Conservation (phyloP, 1,140 invertebrate species). For the Heliothis virescens region DNA sequence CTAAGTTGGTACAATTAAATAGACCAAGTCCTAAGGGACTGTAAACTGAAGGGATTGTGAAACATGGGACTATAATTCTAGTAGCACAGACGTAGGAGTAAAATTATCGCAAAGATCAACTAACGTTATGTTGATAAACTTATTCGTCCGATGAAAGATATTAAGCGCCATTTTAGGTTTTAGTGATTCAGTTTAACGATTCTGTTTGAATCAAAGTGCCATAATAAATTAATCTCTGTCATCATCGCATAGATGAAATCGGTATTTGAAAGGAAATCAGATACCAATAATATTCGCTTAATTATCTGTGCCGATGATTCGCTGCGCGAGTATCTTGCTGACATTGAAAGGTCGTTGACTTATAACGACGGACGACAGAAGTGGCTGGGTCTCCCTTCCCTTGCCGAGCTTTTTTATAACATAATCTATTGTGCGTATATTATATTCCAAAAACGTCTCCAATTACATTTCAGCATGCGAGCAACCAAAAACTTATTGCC, state of each 20-base stretch:
- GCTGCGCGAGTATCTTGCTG: constrained; percentile 65
- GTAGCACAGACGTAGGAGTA: neutral
- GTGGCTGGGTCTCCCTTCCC: constrained; percentile 67
- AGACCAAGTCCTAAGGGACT: no score
- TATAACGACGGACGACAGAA: constrained; percentile 70
- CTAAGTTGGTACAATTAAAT: no score
- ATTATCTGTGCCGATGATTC: constrained; percentile 67
- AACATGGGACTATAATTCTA: neutral
- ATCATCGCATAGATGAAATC: constrained; percentile 57
- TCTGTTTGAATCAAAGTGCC: constrained; percentile 48
- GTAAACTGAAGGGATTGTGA: neutral
- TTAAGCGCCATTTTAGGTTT: constrained; percentile 54
- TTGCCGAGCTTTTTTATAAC: constrained; percentile 58
- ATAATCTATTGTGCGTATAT: constrained; percentile 52
- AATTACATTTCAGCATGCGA: constrained; percentile 13
- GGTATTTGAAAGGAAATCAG: constrained; percentile 59
- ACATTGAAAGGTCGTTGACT: constrained; percentile 84
- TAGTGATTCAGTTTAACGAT: constrained; percentile 53
- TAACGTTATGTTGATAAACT: constrained; percentile 49
- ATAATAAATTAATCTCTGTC: constrained; percentile 56
- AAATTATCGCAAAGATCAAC: constrained; percentile 29
- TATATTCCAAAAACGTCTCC: constrained; percentile 34
- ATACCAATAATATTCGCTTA: constrained; percentile 62
- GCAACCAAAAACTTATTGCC: neutral
- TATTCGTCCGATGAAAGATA: constrained; percentile 49